Evolutionary conservation across 1,140 invertebrate genomes (phyloP), one percentile per base, ranked within the genome.

Genomic region (Littorina saxatilis): DNA sequence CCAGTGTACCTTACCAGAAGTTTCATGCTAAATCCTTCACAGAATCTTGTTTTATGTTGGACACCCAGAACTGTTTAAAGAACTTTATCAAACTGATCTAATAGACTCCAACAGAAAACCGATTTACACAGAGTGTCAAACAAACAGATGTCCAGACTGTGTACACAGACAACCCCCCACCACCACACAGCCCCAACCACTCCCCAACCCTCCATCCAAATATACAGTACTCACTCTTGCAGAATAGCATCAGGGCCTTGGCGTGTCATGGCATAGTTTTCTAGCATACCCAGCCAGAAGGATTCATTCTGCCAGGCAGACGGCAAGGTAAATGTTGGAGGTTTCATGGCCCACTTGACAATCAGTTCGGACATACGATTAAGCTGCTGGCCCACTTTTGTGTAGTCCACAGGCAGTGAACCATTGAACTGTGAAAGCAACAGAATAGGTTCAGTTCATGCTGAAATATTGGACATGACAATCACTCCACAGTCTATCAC

Each of bases 261-360:
- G 40, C 79, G 79, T 17, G 20, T 52, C 66, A 66, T 39, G 50
- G 50, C 52, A 39, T 86, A 84, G 40, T 77, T 61, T 40, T 80
- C 63, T 32, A 86, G 61, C 52, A 84, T 32, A 35, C 79, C 52
- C 2, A 84, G 55, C 85, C 85, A 86, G 70, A 75, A 86, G n/a
- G 81, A 50, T 32, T 76, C 85, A 79, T 86, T 86, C 61, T 75
- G 43, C 85, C 85, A 86, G 13, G n/a, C 40, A 5, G 68, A 17
- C 0, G 85, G 81, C 13, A 83, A 17, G 11, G 68, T 68, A 15
- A 84, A 27, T 13, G 32, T 58, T 9, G 80, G 79, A 52, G 83
- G 83, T 27, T 35, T 72, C 37, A 74, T 20, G 39, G 50, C 27
- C 81, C 81, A 82, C 13, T 32, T 17, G 11, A 4, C 50, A 15